Percentiles rank a stretch among this genome's conserved stretches.
Evolutionary conservation across 2,888 invertebrate species (phyloP).

Genomic region (Terebella lapidaria): DNA sequence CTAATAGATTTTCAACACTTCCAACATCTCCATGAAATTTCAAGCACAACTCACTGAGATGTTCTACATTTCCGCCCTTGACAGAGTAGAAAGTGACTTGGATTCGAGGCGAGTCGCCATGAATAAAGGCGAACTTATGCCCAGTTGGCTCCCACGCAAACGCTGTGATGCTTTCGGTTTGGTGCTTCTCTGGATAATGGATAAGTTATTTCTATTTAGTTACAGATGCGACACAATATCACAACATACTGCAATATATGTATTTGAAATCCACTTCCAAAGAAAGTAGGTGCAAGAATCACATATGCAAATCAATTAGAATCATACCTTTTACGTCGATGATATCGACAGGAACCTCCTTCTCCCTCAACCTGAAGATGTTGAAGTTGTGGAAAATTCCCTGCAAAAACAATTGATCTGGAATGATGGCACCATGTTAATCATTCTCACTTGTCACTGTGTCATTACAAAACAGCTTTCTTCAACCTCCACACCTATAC

Average conservation of each 20-base stretch:
- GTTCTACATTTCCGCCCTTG: constrained; percentile 81
- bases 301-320: too few species aligned
- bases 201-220: too few species aligned
- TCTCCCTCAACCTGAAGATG: constrained; percentile 96
- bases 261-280: background rate
- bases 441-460: too few species aligned
- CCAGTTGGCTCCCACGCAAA: constrained; percentile 99
- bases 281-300: too few species aligned
- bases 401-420: constrained; percentile 35
- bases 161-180: constrained; percentile 60
- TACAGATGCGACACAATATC: too few species aligned
- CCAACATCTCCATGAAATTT: too few species aligned
- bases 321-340: constrained; percentile 79
- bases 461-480: too few species aligned
- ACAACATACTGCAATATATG: background rate
- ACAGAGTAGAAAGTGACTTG: constrained; percentile 86
- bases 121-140: constrained; percentile 92
- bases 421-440: too few species aligned
- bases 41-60: constrained; percentile 69
- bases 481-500: too few species aligned
- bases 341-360: constrained; percentile 94
- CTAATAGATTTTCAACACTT: too few species aligned
- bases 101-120: constrained; percentile 79
- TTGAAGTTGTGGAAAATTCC: constrained; percentile 98
- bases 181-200: too few species aligned